Conservation (phyloP, 2,113 vertebrate genomes). For the Ammodramus savannarum region DNA sequence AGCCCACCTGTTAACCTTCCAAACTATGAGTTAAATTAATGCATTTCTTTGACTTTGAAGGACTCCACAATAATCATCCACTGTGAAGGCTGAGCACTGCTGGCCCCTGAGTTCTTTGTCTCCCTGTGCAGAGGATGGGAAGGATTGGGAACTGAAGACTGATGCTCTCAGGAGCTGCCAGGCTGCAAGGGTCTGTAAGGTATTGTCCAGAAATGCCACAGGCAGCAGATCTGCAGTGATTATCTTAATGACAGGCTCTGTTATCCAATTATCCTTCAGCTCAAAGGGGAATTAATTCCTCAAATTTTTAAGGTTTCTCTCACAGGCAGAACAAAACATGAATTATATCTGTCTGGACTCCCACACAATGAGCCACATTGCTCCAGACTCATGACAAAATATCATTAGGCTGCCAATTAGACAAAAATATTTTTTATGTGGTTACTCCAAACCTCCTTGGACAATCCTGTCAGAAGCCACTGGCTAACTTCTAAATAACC, state of each 20-base stretch:
- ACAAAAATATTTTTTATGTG: constrained; percentile 16
- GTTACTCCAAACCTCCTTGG: neutral
- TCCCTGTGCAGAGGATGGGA: neutral
- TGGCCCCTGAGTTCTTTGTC: neutral
- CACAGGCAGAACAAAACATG: neutral
- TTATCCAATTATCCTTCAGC: constrained; percentile 25
- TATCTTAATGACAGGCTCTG: neutral
- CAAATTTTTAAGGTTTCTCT: constrained; percentile 5
- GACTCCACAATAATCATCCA: neutral
- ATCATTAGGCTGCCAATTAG: constrained; percentile 5
- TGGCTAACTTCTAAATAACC: neutral
- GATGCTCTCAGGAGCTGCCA: neutral
- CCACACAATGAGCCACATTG: neutral
- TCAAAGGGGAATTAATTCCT: constrained; percentile 19
- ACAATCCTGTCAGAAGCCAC: neutral
- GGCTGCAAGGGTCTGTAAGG: neutral
- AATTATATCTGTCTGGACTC: constrained; percentile 15
- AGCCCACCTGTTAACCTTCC: neutral
- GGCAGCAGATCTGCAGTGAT: neutral
- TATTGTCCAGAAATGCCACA: neutral
- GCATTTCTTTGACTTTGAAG: neutral
- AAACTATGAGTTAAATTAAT: neutral
- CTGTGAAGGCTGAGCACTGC: neutral
- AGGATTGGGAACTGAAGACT: fast-evolving
- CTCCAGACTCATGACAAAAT: constrained; percentile 5